Evolutionary conservation across 2,888 invertebrate species (phyloP), one percentile per base, ranked within the genome.

Genomic region (Alloscopus bannaensis): DNA sequence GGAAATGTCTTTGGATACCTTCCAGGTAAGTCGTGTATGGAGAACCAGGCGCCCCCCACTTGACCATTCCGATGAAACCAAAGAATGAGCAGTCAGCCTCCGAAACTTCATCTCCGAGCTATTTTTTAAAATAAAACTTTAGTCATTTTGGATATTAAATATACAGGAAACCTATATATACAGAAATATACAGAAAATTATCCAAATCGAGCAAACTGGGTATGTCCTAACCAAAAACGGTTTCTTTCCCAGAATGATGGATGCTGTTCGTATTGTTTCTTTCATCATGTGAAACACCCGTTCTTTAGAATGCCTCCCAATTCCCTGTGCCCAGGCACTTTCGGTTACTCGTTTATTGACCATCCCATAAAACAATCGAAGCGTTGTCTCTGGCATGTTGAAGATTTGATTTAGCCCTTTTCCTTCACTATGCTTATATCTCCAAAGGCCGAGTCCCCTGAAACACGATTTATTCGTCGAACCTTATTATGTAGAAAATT

Each of bases 31-130:
- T 76, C 20, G 83, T 82, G 57, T 85, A 86, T 3, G 87, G 86
- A 6, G 85, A 86, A n/a, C 81, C 82, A 1, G 86, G 86, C 2
- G 85, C 68, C 52, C 84, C 85, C 86, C 87, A 88, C 22, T 87
- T 72, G 1, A 88, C 84, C 84, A 88, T 88, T 18, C 87, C 85
- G 47, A 89, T 52, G 86, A 88, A 87, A 2, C 88, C 89, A 87
- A 89, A 89, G 50, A 88, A 77, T 0, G 88, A 86, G 84, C 88
- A 88, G 83, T 89, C 89, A 3, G 81, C 73, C 55, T 81, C 83
- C 42, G 66, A 81, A 6, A 81, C 81, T 13, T 83, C 81, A 45
- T 81, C 87, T 83, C 85, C 85, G 1, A 85, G 52, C 1, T n/a
- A n/a, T n/a, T n/a, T n/a, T n/a, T n/a, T n/a, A n/a, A n/a, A n/a